Evolutionary conservation across 2,113 vertebrate species (phyloP).

Genomic region (Eurypyga helias): DNA sequence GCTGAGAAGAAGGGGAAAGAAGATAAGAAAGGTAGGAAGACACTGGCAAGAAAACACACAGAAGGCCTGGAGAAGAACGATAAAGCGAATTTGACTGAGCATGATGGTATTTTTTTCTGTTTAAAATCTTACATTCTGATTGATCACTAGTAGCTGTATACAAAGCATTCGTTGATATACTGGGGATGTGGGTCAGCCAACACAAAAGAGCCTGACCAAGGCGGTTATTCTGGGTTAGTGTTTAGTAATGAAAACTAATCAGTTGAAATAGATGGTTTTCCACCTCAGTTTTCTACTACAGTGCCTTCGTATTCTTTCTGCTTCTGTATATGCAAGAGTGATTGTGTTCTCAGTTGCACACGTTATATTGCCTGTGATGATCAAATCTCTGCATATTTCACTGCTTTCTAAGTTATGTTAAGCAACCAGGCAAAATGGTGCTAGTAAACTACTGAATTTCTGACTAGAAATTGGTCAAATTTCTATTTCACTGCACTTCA

Average conservation of each 20-base stretch:
- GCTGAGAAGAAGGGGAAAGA: background rate
- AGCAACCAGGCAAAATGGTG: background rate
- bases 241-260: slow-evolving; percentile 4
- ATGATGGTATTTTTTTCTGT: background rate
- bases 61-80: slow-evolving; percentile 19
- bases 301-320: background rate
- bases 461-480: background rate
- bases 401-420: background rate
- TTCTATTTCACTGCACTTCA: background rate
- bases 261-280: background rate
- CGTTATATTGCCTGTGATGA: background rate
- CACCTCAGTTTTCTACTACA: background rate
- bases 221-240: background rate
- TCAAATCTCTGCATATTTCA: background rate
- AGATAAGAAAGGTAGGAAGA: slow-evolving; percentile 50
- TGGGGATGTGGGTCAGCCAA: background rate
- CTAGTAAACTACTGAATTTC: background rate
- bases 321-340: background rate
- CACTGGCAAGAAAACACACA: background rate
- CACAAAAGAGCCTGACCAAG: background rate
- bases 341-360: background rate
- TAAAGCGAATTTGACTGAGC: slow-evolving; percentile 31
- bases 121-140: background rate
- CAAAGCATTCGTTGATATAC: background rate
- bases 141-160: background rate